phyloP scores from a whole-genome alignment of 2,113 vertebrate species.

The Mesitornis unicolor region DNA sequence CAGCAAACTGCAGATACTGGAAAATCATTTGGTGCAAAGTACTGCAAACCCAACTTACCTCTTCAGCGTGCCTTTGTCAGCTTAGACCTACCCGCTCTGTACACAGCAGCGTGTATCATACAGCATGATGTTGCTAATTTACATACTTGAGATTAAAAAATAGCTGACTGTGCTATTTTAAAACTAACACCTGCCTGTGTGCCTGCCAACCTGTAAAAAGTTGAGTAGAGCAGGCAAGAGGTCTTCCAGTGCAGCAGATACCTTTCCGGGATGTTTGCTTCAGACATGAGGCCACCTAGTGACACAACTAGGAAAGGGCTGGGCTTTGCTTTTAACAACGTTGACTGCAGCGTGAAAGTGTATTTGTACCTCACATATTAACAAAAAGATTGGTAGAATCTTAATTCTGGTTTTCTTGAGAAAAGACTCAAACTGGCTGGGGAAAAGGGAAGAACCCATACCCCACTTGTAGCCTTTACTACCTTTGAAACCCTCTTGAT shows the following conservation, averaged over 20 bases:
- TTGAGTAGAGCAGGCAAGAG: neutral
- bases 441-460: neutral
- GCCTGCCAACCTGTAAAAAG: neutral
- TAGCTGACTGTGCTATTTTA: neutral
- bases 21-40: neutral
- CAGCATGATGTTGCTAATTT: neutral
- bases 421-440: neutral
- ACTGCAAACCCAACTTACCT: neutral
- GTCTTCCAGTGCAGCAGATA: accelerated
- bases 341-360: neutral
- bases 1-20: neutral
- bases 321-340: neutral
- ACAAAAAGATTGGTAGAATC: neutral
- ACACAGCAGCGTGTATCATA: accelerated
- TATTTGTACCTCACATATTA: neutral
- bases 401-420: neutral
- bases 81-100: neutral
- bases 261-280: neutral
- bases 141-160: neutral
- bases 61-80: neutral
- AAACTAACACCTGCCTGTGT: neutral
- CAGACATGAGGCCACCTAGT: conserved; percentile 68
- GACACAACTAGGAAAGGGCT: neutral
- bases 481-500: neutral
- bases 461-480: neutral